A percentile compares a stretch with the other conserved stretches of the same genome.
These are phyloP conservation scores for Trogon surrucura DNA, from an alignment of 2,113 vertebrate species.

Conservation along the genomic window DNA sequence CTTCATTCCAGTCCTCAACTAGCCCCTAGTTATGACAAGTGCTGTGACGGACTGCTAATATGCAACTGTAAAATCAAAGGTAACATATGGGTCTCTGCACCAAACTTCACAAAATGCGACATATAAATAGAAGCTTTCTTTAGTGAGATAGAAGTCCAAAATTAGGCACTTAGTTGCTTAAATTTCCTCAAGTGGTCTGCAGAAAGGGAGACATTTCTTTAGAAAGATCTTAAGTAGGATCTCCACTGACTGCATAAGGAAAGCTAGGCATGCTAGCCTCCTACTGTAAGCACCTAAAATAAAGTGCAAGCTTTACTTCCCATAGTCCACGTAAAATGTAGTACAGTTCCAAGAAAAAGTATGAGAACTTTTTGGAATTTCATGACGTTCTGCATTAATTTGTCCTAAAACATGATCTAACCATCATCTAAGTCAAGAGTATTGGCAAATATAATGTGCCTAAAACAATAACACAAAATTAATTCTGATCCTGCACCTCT, in stretches of 20 bases:
- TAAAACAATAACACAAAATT: too few species aligned
- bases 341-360: too few species aligned
- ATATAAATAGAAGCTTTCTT: not conserved
- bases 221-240: not conserved
- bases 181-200: not conserved
- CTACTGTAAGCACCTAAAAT: not conserved
- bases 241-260: not conserved
- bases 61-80: not conserved
- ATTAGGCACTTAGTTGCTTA: not conserved
- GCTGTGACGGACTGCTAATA: accelerated
- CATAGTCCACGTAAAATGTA: not conserved
- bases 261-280: not conserved
- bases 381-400: too few species aligned
- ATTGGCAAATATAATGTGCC: too few species aligned
- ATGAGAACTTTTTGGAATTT: too few species aligned
- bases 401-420: too few species aligned
- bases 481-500: too few species aligned
- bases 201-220: not conserved
- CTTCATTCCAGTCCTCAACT: not conserved
- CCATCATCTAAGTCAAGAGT: too few species aligned
- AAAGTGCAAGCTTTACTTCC: not conserved
- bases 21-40: not conserved
- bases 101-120: not conserved
- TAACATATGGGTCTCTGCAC: not conserved
- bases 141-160: not conserved